A percentile compares a stretch with the other conserved stretches of the same genome.
Conservation (phyloP, 2,113 vertebrate genomes). For the Oreochromis tanganicae region DNA sequence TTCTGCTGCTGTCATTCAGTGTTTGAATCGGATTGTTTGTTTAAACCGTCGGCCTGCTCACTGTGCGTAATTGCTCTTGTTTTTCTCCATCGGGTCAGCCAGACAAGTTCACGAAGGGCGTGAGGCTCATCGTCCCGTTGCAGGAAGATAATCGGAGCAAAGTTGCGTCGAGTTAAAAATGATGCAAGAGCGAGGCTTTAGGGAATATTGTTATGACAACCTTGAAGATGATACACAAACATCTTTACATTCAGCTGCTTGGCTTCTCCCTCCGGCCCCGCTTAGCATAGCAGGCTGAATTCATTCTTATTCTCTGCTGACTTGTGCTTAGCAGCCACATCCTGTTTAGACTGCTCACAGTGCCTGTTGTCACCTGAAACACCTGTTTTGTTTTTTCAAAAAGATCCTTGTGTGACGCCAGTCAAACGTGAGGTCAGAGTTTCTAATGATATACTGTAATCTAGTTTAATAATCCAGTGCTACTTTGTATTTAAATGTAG, state of each 20-base stretch:
- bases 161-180: not conserved
- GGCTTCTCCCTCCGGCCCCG: conserved; percentile 43
- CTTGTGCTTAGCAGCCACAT: conserved; percentile 57
- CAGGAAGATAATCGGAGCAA: not conserved
- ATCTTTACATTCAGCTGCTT: conserved; percentile 36
- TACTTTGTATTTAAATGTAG: not conserved
- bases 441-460: not conserved
- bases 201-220: conserved; percentile 53
- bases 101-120: not conserved
- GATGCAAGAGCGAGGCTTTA: not conserved
- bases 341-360: conserved; percentile 63
- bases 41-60: conserved; percentile 7
- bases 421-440: conserved; percentile 19
- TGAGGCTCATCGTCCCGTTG: not conserved
- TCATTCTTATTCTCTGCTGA: conserved; percentile 43
- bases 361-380: conserved; percentile 60
- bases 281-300: conserved; percentile 28
- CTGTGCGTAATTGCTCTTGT: not conserved
- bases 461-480: not conserved
- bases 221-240: conserved; percentile 46
- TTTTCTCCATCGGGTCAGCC: not conserved
- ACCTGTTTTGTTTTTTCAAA: not conserved
- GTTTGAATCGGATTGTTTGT: conserved; percentile 18
- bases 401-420: conserved; percentile 19
- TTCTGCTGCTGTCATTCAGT: conserved; percentile 58